Conservation (phyloP, 2,888 invertebrate genomes). For the Baronia brevicornis region DNA sequence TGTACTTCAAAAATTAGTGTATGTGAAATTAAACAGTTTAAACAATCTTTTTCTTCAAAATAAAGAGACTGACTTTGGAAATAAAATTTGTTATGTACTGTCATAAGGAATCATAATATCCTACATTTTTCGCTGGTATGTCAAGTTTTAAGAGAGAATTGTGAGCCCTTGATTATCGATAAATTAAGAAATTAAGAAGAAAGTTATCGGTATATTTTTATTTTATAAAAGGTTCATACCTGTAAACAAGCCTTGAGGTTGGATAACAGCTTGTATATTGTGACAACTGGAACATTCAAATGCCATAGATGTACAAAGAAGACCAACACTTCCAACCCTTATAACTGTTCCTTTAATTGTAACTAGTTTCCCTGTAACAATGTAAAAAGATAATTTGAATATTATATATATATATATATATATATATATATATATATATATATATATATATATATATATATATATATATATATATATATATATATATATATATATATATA, state of each 20-base stretch:
- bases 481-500: too few relatives aligned
- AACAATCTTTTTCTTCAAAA: too few relatives aligned
- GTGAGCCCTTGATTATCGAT: too few relatives aligned
- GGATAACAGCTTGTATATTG: constrained; percentile 78
- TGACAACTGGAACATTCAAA: constrained; percentile 85
- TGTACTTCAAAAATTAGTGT: too few relatives aligned
- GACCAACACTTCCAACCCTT: constrained; percentile 83
- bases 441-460: constrained; percentile 23
- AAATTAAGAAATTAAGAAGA: not conserved
- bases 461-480: too few relatives aligned
- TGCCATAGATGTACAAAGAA: constrained; percentile 84
- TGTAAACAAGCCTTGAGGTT: constrained; percentile 74
- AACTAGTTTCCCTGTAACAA: constrained; percentile 80
- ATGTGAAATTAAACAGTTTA: too few relatives aligned
- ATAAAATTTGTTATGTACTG: too few relatives aligned
- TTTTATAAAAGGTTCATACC: constrained; percentile 31
- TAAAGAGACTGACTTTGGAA: too few relatives aligned
- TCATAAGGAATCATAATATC: too few relatives aligned
- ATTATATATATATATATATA: constrained; percentile 1
- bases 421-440: constrained; percentile 5
- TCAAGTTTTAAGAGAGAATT: too few relatives aligned
- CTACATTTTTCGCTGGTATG: too few relatives aligned
- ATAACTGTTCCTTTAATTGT: constrained; percentile 90
- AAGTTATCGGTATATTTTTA: not conserved
- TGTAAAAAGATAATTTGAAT: constrained; percentile 13